These are phyloP conservation scores for Brachylomia viminalis DNA, from an alignment of 2,888 invertebrate genomes.

Conservation along the genomic window DNA sequence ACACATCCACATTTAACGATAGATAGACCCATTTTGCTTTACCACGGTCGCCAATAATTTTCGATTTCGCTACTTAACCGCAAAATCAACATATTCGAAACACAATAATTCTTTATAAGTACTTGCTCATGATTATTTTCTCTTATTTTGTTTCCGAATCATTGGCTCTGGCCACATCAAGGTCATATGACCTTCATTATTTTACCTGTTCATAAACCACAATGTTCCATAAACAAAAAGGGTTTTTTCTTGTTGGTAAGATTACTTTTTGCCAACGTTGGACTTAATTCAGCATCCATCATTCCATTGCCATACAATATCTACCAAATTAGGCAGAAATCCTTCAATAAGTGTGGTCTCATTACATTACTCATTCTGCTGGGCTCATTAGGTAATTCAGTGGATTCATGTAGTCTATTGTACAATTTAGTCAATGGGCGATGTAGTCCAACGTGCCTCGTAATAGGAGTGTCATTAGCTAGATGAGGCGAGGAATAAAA, in stretches of 20 bases:
- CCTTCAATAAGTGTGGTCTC: constrained; percentile 12
- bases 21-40: background rate
- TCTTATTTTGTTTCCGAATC: constrained; percentile 34
- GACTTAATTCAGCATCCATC: background rate
- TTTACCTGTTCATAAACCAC: constrained; percentile 34
- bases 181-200: constrained; percentile 42
- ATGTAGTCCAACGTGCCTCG: constrained; percentile 13
- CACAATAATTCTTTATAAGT: constrained; percentile 13
- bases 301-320: constrained; percentile 15
- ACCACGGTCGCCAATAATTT: background rate
- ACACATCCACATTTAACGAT: background rate
- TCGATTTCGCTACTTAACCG: constrained; percentile 5
- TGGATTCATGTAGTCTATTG: constrained; percentile 28
- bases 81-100: constrained; percentile 14
- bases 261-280: background rate
- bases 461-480: constrained; percentile 30
- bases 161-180: constrained; percentile 48
- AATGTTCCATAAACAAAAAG: constrained; percentile 10
- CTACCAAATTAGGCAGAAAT: constrained; percentile 24
- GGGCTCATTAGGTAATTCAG: constrained; percentile 39
- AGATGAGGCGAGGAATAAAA: constrained; percentile 15
- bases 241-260: background rate
- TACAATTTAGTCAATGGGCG: constrained; percentile 37
- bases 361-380: constrained; percentile 32
- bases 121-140: constrained; percentile 27